Base-by-base conservation (phyloP, 2,797 vertebrate species). In the Peromyscus eremicus region DNA sequence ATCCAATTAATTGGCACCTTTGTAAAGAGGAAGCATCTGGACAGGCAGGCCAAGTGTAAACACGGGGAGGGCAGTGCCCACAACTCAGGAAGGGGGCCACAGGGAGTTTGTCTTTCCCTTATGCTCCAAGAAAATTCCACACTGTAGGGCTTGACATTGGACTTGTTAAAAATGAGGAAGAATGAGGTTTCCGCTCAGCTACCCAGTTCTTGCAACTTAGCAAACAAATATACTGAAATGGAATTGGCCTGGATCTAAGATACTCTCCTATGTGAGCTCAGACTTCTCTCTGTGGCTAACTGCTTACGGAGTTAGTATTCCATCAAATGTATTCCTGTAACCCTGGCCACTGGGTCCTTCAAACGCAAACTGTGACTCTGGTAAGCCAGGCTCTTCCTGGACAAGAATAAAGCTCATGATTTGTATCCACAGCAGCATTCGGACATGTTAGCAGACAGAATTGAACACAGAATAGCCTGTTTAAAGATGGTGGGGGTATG, bases 401-500 rank as follows among this genome's bases (percentile, higher is more conserved):
- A 82, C 9, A 14, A 23, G 71, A 73, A 57, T 46, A 17, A 17
- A n/a, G 52, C 17, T n/a, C 70, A 27, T 34, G 4, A 81, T 37
- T 23, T 49, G 1, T 19, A 83, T 49, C 46, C 57, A 66, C 77
- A 49, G 73, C 23, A 55, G 16, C n/a, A 7, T 46, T 68, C 81
- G 71, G 52, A 84, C 14, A 66, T 70, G 92, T 16, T 66, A 29
- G 0, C 87, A 94, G 70, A 66, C 81, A 97, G 96, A 94, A 91
- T 94, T 96, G 90, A 83, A 85, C 94, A 75, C 17, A 95, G 89
- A 98, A 96, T 86, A 96, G 92, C 73, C 92, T 96, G 85, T 91
- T 97, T 95, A 90, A 97, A 96, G 89, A 91, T 94, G 93, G 92
- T 93, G 77, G 97, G 93, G 84, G 92, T 95, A 94, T 97, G 87